These are phyloP conservation scores for Gymnogyps californianus DNA, from an alignment of 2,113 vertebrate genomes.

Conservation along the genomic window DNA sequence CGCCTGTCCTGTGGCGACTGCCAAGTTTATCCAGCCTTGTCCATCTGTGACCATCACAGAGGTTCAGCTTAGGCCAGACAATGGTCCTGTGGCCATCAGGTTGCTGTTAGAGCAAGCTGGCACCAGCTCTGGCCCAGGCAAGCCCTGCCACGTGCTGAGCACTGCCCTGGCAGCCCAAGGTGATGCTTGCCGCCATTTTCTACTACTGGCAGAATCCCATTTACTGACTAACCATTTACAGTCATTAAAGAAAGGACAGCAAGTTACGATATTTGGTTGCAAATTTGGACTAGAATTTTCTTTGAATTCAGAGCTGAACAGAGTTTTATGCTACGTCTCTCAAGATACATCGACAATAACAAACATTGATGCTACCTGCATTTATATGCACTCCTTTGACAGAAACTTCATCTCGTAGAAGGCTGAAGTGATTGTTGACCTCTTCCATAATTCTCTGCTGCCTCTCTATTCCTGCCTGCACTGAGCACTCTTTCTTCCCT, in stretches of 20 bases:
- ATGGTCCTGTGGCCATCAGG: background rate
- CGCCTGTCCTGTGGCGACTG: rapidly evolving
- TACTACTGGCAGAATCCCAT: background rate
- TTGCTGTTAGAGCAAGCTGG: background rate
- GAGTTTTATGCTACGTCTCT: background rate
- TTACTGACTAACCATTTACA: background rate
- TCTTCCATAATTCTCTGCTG: background rate
- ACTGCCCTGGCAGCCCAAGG: background rate
- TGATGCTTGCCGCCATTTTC: background rate
- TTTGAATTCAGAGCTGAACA: background rate
- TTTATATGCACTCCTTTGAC: background rate
- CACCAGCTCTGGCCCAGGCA: rapidly evolving
- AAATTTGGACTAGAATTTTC: background rate
- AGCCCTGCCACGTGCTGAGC: rapidly evolving
- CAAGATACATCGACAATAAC: background rate
- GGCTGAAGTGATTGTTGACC: background rate
- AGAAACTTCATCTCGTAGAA: background rate
- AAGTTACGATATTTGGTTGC: background rate
- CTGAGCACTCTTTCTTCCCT: background rate
- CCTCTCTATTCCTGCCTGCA: background rate
- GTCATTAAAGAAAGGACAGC: background rate
- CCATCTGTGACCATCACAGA: background rate
- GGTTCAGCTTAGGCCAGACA: background rate
- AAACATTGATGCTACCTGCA: background rate
- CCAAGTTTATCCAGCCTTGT: background rate